Percentiles rank a stretch among this genome's conserved stretches.
Conservation (phyloP, 2,888 invertebrate species). For the Autographa pulchrina region DNA sequence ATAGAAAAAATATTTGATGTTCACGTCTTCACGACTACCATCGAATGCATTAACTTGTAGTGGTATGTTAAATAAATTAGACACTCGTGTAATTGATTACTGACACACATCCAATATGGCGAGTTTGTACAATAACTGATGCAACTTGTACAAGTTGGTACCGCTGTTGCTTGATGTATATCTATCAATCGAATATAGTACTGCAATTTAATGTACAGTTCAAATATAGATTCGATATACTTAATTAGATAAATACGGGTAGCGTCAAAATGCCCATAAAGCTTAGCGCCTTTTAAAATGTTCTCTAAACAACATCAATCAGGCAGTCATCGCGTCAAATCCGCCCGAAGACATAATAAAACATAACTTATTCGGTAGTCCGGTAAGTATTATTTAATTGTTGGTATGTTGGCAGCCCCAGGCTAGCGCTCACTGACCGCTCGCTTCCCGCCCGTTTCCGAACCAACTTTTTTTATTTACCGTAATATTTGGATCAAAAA, state of each 20-base stretch:
- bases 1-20: constrained; percentile 73
- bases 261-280: constrained; percentile 63
- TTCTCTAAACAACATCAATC: constrained; percentile 78
- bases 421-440: constrained; percentile 70
- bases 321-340: constrained; percentile 81
- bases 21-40: constrained; percentile 83
- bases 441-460: constrained; percentile 67
- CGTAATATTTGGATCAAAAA: constrained; percentile 65
- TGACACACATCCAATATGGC: constrained; percentile 63
- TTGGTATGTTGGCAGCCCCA: constrained; percentile 79
- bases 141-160: constrained; percentile 23
- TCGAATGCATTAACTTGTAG: constrained; percentile 80
- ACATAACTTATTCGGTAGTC: constrained; percentile 86
- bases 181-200: constrained; percentile 3
- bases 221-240: not conserved
- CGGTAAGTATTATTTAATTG: constrained; percentile 87
- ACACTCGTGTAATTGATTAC: constrained; percentile 76
- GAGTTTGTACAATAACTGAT: constrained; percentile 44
- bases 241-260: constrained; percentile 44
- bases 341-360: constrained; percentile 84
- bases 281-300: constrained; percentile 71
- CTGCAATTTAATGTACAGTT: not conserved
- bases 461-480: constrained; percentile 63
- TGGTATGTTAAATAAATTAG: constrained; percentile 79
- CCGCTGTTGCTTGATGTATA: constrained; percentile 1